A percentile compares a stretch with the other conserved stretches of the same genome.
Conservation (phyloP, 1,140 invertebrate genomes). For the Araneus ventricosus region DNA sequence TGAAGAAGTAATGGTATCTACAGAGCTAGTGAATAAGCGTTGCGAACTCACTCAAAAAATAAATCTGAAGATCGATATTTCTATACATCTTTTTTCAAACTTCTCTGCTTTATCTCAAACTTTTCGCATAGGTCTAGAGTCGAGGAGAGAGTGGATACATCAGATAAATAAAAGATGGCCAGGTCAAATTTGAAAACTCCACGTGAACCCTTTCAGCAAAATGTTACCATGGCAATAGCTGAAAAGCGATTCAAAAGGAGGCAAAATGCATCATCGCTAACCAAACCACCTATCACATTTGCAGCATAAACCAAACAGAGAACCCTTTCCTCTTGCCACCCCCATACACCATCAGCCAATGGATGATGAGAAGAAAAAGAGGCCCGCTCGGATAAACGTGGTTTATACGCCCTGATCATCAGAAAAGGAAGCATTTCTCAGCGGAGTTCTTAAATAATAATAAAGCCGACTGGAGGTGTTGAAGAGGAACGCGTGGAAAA, state of each 20-base stretch:
- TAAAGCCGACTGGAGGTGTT: not conserved
- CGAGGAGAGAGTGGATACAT: too few species aligned
- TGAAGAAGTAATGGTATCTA: too few species aligned
- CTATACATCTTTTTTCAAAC: too few species aligned
- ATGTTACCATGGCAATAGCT: too few species aligned
- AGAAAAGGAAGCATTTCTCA: constrained; percentile 4
- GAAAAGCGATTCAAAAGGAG: not conserved
- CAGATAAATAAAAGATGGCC: too few species aligned
- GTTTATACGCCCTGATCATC: not conserved
- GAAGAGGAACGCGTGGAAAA: constrained; percentile 3
- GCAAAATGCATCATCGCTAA: not conserved
- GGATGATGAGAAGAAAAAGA: not conserved
- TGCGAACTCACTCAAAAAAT: too few species aligned
- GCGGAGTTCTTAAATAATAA: constrained; percentile 35
- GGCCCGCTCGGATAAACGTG: not conserved
- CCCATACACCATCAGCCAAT: not conserved
- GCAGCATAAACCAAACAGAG: not conserved
- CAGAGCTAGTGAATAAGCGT: too few species aligned
- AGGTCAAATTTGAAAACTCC: too few species aligned
- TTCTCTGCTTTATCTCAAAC: too few species aligned
- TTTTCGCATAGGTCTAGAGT: too few species aligned
- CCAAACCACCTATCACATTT: not conserved
- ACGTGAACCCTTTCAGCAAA: too few species aligned
- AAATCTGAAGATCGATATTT: too few species aligned
- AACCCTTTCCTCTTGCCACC: not conserved